These are phyloP conservation scores for Hybognathus amarus DNA, from an alignment of 2,797 vertebrate genomes.

Conservation along the genomic window DNA sequence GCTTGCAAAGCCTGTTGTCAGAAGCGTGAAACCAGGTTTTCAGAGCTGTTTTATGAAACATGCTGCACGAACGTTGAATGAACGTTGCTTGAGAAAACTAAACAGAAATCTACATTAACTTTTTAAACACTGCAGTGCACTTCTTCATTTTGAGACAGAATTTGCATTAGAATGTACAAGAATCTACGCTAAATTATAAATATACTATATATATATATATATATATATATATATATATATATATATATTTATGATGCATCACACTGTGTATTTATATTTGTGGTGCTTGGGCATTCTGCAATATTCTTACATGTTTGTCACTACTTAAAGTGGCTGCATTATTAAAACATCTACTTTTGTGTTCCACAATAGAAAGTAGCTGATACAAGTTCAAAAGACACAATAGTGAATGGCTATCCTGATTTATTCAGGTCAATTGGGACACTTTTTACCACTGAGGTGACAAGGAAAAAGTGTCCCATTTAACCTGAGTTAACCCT, in stretches of 20 bases:
- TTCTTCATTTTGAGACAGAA: not conserved
- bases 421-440: not conserved
- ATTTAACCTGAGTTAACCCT: not conserved
- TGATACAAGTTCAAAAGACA: not conserved
- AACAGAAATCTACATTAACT: not conserved
- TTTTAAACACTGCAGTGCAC: not conserved
- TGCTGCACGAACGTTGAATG: not conserved
- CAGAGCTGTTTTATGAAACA: not conserved
- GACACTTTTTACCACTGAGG: not conserved
- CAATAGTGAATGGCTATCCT: not conserved
- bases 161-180: not conserved
- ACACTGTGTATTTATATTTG: not conserved
- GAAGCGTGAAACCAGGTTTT: conserved; percentile 3
- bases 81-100: not conserved
- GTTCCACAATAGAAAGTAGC: not conserved
- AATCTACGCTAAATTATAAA: not conserved
- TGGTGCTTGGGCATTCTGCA: not conserved
- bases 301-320: not conserved
- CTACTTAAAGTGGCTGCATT: not conserved
- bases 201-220: not conserved
- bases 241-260: no score
- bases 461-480: not conserved
- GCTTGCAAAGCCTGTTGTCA: not conserved
- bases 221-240: no score
- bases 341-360: not conserved